A percentile compares a stretch with the other conserved stretches of the same genome.
Evolutionary conservation across 2,797 vertebrate species (phyloP).

Genomic region (Meda fulgida): DNA sequence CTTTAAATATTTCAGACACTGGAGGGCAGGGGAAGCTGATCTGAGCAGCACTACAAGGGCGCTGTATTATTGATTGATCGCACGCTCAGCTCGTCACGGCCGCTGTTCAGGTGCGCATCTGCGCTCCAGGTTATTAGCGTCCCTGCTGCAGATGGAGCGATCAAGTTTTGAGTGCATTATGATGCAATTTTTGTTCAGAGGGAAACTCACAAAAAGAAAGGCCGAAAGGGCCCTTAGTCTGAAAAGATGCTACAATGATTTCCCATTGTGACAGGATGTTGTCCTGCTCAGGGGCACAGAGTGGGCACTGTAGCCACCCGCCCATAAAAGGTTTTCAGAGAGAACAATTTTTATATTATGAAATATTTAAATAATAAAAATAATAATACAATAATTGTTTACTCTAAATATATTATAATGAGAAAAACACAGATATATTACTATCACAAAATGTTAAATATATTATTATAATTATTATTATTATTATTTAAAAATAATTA

Average conservation of each 20-base stretch:
- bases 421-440: not conserved
- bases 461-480: no score
- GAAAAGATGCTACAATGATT: not conserved
- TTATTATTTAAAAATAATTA: no score
- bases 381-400: no score
- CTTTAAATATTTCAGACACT: conserved; percentile 77
- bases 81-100: conserved; percentile 48
- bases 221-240: conserved; percentile 3
- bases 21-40: conserved; percentile 69
- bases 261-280: not conserved
- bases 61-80: conserved; percentile 70
- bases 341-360: not conserved
- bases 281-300: not conserved
- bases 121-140: conserved; percentile 39
- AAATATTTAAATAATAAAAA: not conserved
- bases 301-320: not conserved
- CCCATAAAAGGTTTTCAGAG: not conserved
- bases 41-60: conserved; percentile 57
- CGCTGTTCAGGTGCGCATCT: conserved; percentile 47
- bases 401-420: not conserved
- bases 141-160: conserved; percentile 43
- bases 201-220: conserved; percentile 25
- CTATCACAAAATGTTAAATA: no score
- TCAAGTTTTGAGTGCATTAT: conserved; percentile 25
- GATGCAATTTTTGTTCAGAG: conserved; percentile 29